Percentiles rank a stretch among this genome's conserved stretches.
Conservation (phyloP, 2,113 vertebrate species). For the Panurus biarmicus region DNA sequence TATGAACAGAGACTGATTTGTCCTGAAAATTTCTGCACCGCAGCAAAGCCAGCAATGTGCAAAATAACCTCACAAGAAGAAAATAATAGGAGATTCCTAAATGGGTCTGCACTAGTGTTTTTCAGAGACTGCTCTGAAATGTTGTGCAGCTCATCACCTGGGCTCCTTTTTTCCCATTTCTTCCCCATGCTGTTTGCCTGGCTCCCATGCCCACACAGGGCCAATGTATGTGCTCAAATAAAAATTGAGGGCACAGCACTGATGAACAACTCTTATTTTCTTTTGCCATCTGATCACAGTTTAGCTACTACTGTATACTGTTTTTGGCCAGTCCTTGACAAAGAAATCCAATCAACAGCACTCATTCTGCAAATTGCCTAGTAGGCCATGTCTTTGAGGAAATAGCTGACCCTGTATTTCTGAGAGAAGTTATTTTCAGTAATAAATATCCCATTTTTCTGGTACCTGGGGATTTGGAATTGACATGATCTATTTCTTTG, state of each 20-base stretch:
- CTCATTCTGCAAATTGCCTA: background rate
- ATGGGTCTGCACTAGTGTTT: background rate
- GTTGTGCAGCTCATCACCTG: background rate
- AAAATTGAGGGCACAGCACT: background rate
- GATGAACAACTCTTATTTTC: background rate
- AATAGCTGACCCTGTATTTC: background rate
- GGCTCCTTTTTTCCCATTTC: background rate
- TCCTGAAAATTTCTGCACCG: background rate
- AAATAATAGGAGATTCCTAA: background rate
- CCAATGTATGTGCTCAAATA: background rate
- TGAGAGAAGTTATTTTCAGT: background rate
- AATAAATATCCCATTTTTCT: background rate
- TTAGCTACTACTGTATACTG: background rate
- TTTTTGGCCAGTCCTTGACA: background rate
- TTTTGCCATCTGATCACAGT: background rate
- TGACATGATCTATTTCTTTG: background rate
- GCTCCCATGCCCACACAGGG: background rate
- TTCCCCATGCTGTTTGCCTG: background rate
- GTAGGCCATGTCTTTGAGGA: background rate
- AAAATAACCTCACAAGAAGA: background rate
- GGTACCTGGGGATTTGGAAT: background rate
- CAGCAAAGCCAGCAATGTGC: background rate
- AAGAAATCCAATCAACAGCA: background rate
- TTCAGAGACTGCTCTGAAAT: background rate
- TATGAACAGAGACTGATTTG: background rate